These are phyloP conservation scores for Athetis lepigone DNA, from an alignment of 2,888 invertebrate species.

Conservation along the genomic window DNA sequence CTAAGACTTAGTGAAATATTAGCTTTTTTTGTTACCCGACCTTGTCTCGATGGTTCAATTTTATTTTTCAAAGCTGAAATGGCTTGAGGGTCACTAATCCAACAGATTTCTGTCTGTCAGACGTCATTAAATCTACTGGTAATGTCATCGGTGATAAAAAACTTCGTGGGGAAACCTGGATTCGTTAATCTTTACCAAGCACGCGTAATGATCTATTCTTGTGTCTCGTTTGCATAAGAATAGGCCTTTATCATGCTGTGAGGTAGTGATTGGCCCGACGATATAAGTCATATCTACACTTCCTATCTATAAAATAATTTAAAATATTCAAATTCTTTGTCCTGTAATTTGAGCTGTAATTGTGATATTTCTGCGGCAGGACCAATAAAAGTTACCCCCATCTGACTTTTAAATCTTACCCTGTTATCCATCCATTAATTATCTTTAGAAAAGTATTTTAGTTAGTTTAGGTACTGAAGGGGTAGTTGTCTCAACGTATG, in stretches of 20 bases:
- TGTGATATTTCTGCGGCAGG: not conserved
- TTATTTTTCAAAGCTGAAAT: not conserved
- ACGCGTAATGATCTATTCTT: not conserved
- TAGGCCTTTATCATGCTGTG: not conserved
- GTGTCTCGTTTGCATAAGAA: not conserved
- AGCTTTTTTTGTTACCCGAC: constrained; percentile 25
- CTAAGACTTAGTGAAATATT: constrained; percentile 46
- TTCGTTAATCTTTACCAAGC: not conserved
- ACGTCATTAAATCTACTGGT: no score
- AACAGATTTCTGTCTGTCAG: not conserved
- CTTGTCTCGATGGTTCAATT: not conserved
- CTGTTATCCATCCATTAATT: no score
- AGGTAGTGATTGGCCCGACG: not conserved
- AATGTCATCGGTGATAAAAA: not conserved
- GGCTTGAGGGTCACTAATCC: not conserved
- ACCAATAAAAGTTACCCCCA: not conserved
- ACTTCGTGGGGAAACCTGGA: not conserved
- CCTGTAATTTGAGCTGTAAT: constrained; percentile 15
- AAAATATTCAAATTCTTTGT: constrained; percentile 4
- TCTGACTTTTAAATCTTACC: not conserved
- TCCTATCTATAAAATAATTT: not conserved
- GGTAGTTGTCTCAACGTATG: no score
- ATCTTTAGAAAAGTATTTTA: no score
- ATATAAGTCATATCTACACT: not conserved
- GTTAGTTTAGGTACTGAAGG: no score